phyloP scores from a whole-genome alignment of 2,888 invertebrate species.

The Tortrix viridana region DNA sequence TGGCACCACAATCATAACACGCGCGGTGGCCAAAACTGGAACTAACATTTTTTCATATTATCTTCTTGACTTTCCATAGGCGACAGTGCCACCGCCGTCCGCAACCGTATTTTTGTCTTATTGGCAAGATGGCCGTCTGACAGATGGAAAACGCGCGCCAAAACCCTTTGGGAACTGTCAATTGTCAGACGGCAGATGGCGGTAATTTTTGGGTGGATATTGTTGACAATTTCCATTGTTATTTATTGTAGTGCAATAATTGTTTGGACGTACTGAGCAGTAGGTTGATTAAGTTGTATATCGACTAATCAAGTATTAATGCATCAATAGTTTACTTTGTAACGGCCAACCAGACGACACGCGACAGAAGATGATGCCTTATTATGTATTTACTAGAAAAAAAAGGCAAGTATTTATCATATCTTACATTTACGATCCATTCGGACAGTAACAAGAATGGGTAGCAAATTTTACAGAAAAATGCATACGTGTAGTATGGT shows the following conservation, averaged over 20 bases:
- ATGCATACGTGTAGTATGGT: no score
- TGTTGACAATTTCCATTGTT: conserved; percentile 73
- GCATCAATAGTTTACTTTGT: not conserved
- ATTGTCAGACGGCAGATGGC: conserved; percentile 65
- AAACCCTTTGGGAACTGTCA: conserved; percentile 80
- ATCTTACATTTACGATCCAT: no score
- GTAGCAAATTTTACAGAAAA: no score
- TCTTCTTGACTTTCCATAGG: not conserved
- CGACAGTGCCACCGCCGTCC: not conserved
- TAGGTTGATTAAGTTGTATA: conserved; percentile 31
- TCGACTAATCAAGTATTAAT: conserved; percentile 10
- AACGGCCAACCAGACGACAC: not conserved
- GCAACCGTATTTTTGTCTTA: conserved; percentile 8
- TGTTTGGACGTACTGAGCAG: conserved; percentile 61
- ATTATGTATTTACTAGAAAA: no score
- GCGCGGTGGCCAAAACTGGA: not conserved
- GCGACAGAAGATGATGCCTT: not conserved
- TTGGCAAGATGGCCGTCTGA: conserved; percentile 68
- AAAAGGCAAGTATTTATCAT: no score
- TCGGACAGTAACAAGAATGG: no score
- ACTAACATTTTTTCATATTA: conserved; percentile 9
- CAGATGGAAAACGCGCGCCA: conserved; percentile 70
- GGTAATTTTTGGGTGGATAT: conserved; percentile 71
- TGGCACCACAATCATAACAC: conserved; percentile 45
- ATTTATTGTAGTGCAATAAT: conserved; percentile 76